Percentiles rank a stretch among this genome's conserved stretches.
phyloP scores from a whole-genome alignment of 2,113 vertebrate species.

The Chionomys nivalis region DNA sequence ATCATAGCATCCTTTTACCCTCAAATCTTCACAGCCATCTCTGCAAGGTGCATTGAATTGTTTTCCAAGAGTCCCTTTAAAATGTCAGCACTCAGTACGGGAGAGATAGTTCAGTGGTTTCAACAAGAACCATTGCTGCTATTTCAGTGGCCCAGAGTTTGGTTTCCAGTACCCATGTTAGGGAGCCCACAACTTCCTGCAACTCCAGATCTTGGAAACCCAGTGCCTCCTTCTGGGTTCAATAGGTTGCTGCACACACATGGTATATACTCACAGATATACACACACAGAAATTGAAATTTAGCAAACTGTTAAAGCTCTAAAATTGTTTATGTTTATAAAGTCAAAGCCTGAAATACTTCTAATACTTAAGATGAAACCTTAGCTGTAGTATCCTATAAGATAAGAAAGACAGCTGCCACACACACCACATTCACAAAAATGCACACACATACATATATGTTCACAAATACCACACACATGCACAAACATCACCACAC shows the following conservation, averaged over 20 bases:
- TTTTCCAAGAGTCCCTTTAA: background rate
- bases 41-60: background rate
- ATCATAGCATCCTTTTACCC: no score
- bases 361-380: background rate
- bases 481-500: background rate
- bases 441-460: background rate
- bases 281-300: background rate
- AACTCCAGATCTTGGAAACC: background rate
- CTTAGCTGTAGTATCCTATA: background rate
- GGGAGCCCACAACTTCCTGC: background rate
- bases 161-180: background rate
- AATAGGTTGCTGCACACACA: background rate
- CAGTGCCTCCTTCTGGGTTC: background rate
- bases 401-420: background rate
- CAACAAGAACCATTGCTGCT: background rate
- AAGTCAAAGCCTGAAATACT: background rate
- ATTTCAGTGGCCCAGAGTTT: background rate
- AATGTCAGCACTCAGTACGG: background rate
- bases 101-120: background rate
- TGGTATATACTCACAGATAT: background rate
- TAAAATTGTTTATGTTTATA: background rate
- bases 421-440: background rate
- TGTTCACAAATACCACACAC: background rate
- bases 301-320: background rate
- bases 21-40: background rate